Evolutionary conservation across 2,888 invertebrate genomes (phyloP), one percentile per base, ranked within the genome.

Genomic region (Trissolcus japonicus): DNA sequence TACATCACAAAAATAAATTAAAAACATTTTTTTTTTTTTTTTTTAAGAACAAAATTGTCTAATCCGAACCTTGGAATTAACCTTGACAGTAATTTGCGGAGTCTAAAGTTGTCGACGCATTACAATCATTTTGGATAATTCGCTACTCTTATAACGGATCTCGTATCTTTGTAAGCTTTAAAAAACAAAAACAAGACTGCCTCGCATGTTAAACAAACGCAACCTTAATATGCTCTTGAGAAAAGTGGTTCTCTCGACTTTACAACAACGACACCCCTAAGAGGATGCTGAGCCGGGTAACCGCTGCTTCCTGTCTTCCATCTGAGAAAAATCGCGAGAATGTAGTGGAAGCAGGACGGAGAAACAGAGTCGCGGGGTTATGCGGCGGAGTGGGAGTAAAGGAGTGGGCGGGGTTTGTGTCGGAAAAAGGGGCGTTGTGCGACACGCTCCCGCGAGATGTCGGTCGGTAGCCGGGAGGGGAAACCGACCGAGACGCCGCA

Each of bases 401-500:
- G 78, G 78, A 69, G 40, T 79, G 78, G 86, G 87, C 85, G 86
- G 85, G 65, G 76, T 81, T 79, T 80, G 75, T 74, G 79, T 79
- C 67, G 80, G 81, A 78, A 81, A 46, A 85, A 83, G 85, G 86
- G 87, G 87, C 86, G 87, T 86, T 83, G 82, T 80, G 51, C 80
- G 46, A 57, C 78, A 74, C 74, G 76, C 48, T 63, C 78, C 63
- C 56, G 68, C 76, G 66, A 79, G 78, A 79, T 78, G 79, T 79
- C 76, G 78, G 57, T 14, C 25, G 57, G 35, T 55, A 56, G 63
- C 56, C 66, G 65, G 60, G 67, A 35, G 69, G 63, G 62, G 73
- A 68, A 55, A 63, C 40, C 80, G 80, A 76, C 81, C 79, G 78
- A 82, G 79, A 79, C 43, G 57, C 66, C 74, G 79, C 74, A 72